Conservation (phyloP, 2,113 vertebrate species). For the Noctilio leporinus region DNA sequence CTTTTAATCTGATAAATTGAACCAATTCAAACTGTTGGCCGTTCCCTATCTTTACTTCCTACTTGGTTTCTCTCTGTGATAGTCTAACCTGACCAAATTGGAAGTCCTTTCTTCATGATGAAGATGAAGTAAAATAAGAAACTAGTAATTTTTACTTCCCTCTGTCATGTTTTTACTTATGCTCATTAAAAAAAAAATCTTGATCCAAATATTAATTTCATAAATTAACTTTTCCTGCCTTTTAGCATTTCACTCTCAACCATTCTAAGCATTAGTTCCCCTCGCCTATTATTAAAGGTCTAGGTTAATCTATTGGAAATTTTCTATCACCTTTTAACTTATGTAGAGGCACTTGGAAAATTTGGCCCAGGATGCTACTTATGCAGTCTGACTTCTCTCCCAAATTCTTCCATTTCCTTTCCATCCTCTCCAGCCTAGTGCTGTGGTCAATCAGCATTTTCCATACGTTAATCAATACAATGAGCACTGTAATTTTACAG, state of each 20-base stretch:
- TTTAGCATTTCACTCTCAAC: not conserved
- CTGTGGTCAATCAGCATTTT: not conserved
- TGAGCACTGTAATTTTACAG: not conserved
- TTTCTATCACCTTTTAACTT: not conserved
- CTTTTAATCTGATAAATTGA: not conserved
- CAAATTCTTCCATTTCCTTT: not conserved
- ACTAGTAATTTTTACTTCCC: not conserved
- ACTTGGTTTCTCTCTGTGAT: not conserved
- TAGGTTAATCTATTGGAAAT: not conserved
- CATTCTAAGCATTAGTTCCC: not conserved
- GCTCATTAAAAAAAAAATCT: not conserved
- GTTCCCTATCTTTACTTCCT: not conserved
- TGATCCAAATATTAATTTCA: slow-evolving; percentile 11
- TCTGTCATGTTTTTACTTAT: not conserved
- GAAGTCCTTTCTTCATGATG: not conserved
- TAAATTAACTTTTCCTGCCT: not conserved
- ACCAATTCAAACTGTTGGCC: not conserved
- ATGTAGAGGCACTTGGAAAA: not conserved
- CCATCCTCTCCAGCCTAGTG: not conserved
- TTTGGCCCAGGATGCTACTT: not conserved
- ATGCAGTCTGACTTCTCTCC: not conserved
- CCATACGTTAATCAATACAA: not conserved
- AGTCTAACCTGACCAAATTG: not conserved
- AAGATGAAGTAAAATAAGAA: not conserved
- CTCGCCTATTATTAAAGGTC: not conserved